Evolutionary conservation across 2,113 vertebrate species (phyloP).

Genomic region (Psittacus erithacus): DNA sequence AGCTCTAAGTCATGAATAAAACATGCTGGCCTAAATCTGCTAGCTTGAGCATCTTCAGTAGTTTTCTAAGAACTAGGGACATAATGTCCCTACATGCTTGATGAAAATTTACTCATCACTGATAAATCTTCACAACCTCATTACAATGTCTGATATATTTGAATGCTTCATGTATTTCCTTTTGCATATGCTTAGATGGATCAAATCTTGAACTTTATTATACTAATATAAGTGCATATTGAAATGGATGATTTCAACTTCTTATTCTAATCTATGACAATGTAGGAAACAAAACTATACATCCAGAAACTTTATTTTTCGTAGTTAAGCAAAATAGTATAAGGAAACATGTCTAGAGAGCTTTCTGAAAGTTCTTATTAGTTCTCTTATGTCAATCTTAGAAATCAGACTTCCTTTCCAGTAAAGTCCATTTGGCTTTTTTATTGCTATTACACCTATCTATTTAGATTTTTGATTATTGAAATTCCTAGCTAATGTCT

Average conservation of each 20-base stretch:
- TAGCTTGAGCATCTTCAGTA: background rate
- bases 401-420: background rate
- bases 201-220: background rate
- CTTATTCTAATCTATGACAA: background rate
- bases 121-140: background rate
- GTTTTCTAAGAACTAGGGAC: background rate
- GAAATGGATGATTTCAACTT: background rate
- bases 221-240: background rate
- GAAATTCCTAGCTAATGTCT: background rate
- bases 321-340: background rate
- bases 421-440: background rate
- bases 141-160: background rate
- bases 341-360: background rate
- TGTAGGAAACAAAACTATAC: background rate
- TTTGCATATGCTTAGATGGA: background rate
- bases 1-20: slow-evolving; percentile 33
- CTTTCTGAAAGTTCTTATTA: background rate
- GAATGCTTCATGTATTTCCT: background rate
- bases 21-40: background rate
- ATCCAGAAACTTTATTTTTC: background rate
- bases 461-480: background rate
- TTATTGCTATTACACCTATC: background rate
- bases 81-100: background rate
- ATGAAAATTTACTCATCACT: background rate
- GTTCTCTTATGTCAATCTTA: background rate